Conservation (phyloP, 2,888 invertebrate genomes). For the Ferdinandea cuprea region DNA sequence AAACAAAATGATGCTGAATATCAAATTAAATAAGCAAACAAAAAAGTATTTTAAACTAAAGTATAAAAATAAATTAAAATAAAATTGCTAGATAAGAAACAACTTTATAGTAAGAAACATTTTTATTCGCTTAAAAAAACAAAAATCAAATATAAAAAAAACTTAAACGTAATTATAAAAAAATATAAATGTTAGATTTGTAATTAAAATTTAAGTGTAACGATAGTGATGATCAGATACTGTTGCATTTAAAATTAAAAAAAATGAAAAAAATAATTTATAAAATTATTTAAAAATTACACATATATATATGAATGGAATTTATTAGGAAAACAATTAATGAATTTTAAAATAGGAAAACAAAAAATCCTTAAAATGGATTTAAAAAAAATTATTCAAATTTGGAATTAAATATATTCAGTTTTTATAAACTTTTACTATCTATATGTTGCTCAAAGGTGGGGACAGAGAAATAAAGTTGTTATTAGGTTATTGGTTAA, state of each 20-base stretch:
- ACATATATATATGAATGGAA: conserved; percentile 56
- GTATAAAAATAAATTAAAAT: conserved; percentile 13
- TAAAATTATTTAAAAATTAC: conserved; percentile 10
- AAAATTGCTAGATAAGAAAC: conserved; percentile 27
- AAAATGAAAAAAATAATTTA: conserved; percentile 32
- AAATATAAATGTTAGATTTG: conserved; percentile 67
- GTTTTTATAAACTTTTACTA: too few relatives aligned
- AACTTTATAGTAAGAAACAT: conserved; percentile 60
- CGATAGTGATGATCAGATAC: conserved; percentile 68
- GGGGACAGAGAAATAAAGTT: too few relatives aligned
- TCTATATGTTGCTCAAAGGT: too few relatives aligned
- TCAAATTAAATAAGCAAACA: conserved; percentile 34
- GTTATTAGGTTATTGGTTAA: too few relatives aligned
- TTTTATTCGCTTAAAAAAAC: conserved; percentile 67
- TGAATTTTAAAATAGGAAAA: conserved; percentile 27
- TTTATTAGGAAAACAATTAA: conserved; percentile 59
- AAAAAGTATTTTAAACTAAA: conserved; percentile 28
- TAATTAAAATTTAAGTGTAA: conserved; percentile 68
- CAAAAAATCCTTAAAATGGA: not conserved
- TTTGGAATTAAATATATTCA: not conserved
- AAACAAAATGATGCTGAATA: conserved; percentile 34
- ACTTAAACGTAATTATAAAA: conserved; percentile 18
- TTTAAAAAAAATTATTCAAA: conserved; percentile 1
- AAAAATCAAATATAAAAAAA: conserved; percentile 40
- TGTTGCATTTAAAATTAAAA: conserved; percentile 67